Evolutionary conservation across 2,888 invertebrate genomes (phyloP).

Genomic region (Leptopilina myrica): DNA sequence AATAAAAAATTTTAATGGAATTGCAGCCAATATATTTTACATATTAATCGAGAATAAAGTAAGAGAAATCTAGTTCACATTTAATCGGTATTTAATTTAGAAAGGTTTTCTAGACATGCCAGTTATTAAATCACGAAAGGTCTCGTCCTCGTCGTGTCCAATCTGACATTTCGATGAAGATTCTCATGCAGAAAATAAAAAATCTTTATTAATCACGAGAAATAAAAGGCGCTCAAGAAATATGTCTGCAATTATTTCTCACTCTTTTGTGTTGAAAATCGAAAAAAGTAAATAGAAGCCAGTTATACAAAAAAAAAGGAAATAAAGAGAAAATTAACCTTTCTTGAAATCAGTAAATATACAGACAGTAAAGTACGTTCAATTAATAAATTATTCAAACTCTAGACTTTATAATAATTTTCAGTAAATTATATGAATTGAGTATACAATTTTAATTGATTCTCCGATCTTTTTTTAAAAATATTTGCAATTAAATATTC

Average conservation of each 20-base stretch:
- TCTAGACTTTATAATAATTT: too few species aligned
- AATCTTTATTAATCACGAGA: constrained; percentile 23
- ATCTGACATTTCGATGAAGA: constrained; percentile 35
- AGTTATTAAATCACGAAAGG: constrained; percentile 19
- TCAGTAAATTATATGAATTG: too few species aligned
- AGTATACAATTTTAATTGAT: too few species aligned
- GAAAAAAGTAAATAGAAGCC: background rate
- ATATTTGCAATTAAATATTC: too few species aligned
- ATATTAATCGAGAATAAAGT: background rate
- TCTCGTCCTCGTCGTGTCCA: constrained; percentile 29
- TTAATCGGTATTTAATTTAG: constrained; percentile 34
- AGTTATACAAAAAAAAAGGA: background rate
- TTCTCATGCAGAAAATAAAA: constrained; percentile 17
- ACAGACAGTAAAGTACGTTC: background rate
- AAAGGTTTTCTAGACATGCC: constrained; percentile 27
- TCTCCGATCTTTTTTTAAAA: too few species aligned
- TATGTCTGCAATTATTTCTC: too few species aligned
- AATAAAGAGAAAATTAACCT: background rate
- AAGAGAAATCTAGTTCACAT: constrained; percentile 19
- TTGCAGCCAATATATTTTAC: background rate
- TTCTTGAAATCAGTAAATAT: too few species aligned
- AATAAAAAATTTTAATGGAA: background rate
- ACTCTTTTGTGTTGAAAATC: background rate
- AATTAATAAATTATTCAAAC: background rate
- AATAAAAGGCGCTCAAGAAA: background rate